Conservation (phyloP, 2,113 vertebrate species). For the Tetrao urogallus region DNA sequence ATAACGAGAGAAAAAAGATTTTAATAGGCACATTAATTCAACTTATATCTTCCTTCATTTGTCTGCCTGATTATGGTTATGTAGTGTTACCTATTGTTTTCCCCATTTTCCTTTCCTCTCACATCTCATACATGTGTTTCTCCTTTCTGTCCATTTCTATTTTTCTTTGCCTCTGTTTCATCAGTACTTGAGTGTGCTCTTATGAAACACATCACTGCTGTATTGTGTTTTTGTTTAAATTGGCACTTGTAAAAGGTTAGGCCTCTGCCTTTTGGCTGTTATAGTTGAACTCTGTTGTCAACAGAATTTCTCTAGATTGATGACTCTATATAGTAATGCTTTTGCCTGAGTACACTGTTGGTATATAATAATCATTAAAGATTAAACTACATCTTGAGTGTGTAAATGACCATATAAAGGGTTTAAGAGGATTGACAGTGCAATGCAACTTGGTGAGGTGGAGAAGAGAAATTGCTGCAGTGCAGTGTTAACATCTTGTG, state of each 20-base stretch:
- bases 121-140: neutral
- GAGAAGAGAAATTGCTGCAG: neutral
- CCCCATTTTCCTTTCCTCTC: neutral
- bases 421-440: neutral
- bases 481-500: neutral
- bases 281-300: constrained; percentile 61
- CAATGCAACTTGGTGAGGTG: neutral
- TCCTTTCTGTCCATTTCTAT: neutral
- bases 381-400: constrained; percentile 8
- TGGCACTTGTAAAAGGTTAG: constrained; percentile 61
- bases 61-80: neutral
- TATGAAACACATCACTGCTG: constrained; percentile 21
- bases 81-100: neutral
- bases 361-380: constrained; percentile 15
- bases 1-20: neutral
- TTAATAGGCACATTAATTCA: constrained; percentile 22
- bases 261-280: constrained; percentile 61
- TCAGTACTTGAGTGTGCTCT: constrained; percentile 15
- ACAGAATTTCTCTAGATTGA: constrained; percentile 57
- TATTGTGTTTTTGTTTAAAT: constrained; percentile 54
- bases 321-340: constrained; percentile 20
- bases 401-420: constrained; percentile 7
- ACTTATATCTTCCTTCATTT: neutral
- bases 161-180: constrained; percentile 24
- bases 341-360: constrained; percentile 13